Evolutionary conservation across 2,888 invertebrate genomes (phyloP).

Genomic region (Smittia aterrima): DNA sequence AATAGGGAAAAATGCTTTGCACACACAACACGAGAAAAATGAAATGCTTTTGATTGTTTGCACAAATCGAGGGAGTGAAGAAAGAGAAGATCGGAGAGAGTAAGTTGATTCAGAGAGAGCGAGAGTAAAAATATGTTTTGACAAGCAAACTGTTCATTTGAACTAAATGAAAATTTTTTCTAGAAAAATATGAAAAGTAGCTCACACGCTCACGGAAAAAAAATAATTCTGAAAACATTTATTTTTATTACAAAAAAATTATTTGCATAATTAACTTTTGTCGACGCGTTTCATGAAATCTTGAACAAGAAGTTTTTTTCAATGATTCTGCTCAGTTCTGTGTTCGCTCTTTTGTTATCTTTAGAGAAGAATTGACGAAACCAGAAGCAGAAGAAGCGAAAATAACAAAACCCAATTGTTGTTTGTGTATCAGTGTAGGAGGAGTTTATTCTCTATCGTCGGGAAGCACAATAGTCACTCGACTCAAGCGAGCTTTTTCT

Average conservation of each 20-base stretch:
- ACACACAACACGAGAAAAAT: conserved; percentile 16
- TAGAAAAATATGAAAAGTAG: too few species aligned
- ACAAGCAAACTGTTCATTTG: too few species aligned
- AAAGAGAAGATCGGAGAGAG: background rate
- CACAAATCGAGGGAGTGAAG: conserved; percentile 10
- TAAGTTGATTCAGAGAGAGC: background rate
- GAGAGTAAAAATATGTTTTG: background rate
- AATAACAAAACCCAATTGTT: conserved; percentile 26
- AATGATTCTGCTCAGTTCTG: background rate
- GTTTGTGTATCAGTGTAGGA: conserved; percentile 27
- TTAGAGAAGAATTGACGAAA: background rate
- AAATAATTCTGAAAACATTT: too few species aligned
- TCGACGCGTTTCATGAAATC: too few species aligned
- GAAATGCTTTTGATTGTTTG: conserved; percentile 23
- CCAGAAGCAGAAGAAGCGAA: background rate
- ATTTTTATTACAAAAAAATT: too few species aligned
- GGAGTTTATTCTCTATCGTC: conserved; percentile 19
- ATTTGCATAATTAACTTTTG: too few species aligned
- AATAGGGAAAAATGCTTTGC: conserved; percentile 26
- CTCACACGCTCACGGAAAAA: too few species aligned
- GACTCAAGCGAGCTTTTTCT: conserved; percentile 18
- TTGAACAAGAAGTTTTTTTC: too few species aligned
- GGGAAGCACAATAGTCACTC: conserved; percentile 22
- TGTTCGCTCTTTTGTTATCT: conserved; percentile 1
- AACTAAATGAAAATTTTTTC: too few species aligned